Percentiles rank a stretch among this genome's conserved stretches.
Evolutionary conservation across 2,888 invertebrate species (phyloP).

Genomic region (Schrankia costaestrigalis): DNA sequence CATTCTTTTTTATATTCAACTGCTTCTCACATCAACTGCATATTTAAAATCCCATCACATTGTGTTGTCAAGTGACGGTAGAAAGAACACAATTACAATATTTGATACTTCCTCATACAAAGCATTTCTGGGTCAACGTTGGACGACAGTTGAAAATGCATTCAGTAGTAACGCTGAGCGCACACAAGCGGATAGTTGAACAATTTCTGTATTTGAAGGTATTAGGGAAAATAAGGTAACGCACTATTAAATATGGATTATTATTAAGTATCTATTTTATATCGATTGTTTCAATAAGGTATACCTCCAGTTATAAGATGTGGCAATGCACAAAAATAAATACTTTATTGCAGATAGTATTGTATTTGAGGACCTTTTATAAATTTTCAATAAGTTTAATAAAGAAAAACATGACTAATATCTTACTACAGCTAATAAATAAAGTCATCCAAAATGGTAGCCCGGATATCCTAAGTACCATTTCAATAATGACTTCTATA

Average conservation of each 20-base stretch:
- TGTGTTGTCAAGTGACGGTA: slow-evolving; percentile 11
- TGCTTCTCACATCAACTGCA: slow-evolving; percentile 2
- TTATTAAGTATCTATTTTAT: no score
- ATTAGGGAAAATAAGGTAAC: no score
- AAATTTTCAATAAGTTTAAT: no score
- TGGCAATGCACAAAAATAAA: no score
- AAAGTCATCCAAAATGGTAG: slow-evolving; percentile 19
- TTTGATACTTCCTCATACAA: slow-evolving; percentile 29
- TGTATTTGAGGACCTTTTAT: no score
- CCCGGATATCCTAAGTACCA: slow-evolving; percentile 31
- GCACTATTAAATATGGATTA: no score
- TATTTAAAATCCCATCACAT: slow-evolving; percentile 8
- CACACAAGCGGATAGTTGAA: slow-evolving; percentile 14
- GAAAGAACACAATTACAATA: slow-evolving; percentile 21
- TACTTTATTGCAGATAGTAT: no score
- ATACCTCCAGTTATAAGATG: no score
- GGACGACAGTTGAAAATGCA: slow-evolving; percentile 35
- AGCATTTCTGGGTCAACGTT: slow-evolving; percentile 30
- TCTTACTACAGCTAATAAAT: slow-evolving; percentile 23
- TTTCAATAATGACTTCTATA: slow-evolving; percentile 27
- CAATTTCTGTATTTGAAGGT: background rate
- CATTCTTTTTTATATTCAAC: no score
- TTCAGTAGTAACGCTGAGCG: slow-evolving; percentile 19
- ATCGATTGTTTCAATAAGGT: no score
- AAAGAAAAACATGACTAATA: slow-evolving; percentile 14